phyloP scores from a whole-genome alignment of 2,113 vertebrate species.

The Sardina pilchardus region DNA sequence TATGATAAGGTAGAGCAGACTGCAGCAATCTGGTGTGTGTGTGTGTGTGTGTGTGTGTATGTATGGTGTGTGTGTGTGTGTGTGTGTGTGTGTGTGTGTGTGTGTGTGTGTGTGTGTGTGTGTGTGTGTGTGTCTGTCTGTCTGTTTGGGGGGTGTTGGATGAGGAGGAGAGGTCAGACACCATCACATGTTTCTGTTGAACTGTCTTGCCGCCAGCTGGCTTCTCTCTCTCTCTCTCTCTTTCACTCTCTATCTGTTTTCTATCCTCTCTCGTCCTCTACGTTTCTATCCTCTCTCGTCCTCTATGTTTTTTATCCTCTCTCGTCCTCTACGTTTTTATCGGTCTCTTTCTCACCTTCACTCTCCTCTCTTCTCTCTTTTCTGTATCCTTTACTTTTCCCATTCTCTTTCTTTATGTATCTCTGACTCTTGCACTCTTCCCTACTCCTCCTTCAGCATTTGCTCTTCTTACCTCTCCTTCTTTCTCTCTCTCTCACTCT shows the following conservation, averaged over 20 bases:
- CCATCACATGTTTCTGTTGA: no score
- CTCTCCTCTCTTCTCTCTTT: neutral
- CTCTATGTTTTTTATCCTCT: neutral
- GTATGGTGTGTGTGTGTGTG: neutral
- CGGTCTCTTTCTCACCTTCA: neutral
- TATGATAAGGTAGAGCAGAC: neutral
- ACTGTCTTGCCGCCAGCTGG: no score
- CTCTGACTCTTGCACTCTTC: neutral
- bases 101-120: neutral
- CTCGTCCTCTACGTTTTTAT: neutral
- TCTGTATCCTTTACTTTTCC: neutral
- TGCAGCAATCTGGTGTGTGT: neutral
- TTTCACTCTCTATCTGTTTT: neutral
- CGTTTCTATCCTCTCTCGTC: neutral
- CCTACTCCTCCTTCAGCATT: neutral
- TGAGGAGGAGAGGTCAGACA: neutral
- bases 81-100: constrained; percentile 16
- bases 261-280: neutral
- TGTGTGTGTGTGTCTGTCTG: neutral
- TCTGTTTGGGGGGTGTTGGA: neutral
- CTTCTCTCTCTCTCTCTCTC: neutral
- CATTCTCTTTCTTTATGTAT: neutral
- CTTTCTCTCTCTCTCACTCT: neutral
- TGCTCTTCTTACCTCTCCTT: neutral
- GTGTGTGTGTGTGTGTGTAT: neutral